Conservation (phyloP, 2,888 invertebrate species). For the Acrocyrtus sp. region DNA sequence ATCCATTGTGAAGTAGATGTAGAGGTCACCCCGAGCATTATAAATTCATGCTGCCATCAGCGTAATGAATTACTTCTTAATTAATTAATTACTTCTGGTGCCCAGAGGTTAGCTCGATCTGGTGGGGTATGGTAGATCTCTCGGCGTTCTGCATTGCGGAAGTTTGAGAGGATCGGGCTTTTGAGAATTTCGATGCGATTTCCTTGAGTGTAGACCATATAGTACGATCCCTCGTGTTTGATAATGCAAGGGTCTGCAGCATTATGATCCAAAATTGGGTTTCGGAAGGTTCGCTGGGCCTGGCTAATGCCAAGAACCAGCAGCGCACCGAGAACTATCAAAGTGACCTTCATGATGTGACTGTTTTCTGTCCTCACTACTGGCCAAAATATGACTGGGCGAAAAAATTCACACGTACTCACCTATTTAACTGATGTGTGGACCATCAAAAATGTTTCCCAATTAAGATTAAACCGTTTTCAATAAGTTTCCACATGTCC, state of each 20-base stretch:
- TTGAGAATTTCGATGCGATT: conserved; percentile 33
- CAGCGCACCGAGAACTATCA: no score
- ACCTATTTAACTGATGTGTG: no score
- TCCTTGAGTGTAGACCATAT: conserved; percentile 32
- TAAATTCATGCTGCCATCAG: no score
- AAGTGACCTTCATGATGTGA: no score
- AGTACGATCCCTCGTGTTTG: conserved; percentile 30
- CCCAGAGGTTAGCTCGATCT: conserved; percentile 46
- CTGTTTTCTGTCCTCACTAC: no score
- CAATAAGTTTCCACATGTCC: no score
- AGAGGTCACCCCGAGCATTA: conserved; percentile 27
- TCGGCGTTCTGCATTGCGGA: conserved; percentile 19
- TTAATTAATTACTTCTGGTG: conserved; percentile 47
- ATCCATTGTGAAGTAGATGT: conserved; percentile 52
- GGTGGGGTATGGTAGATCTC: conserved; percentile 32
- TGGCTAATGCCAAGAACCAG: no score
- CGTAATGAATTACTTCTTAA: no score
- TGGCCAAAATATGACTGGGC: no score
- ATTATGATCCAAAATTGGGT: conserved; percentile 41
- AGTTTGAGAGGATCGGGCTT: conserved; percentile 34
- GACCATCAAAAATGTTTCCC: no score
- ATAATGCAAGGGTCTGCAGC: conserved; percentile 49
- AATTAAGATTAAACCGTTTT: no score
- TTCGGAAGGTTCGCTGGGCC: conserved; percentile 23
- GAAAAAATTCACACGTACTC: no score